phyloP scores from a whole-genome alignment of 2,113 vertebrate species.

The Menura novaehollandiae region DNA sequence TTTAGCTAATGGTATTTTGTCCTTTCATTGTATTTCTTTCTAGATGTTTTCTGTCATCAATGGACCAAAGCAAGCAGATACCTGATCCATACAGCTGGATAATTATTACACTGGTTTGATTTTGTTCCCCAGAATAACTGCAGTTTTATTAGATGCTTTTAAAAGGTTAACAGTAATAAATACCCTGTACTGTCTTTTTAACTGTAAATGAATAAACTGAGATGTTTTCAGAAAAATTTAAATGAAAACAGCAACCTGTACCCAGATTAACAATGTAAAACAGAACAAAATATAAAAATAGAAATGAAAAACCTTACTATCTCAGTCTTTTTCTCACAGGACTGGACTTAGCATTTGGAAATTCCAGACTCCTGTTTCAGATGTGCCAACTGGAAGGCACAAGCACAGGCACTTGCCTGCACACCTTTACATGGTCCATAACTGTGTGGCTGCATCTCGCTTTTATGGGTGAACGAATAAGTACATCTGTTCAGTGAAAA shows the following conservation, averaged over 20 bases:
- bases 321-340: neutral
- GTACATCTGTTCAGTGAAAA: neutral
- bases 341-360: neutral
- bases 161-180: neutral
- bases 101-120: constrained; percentile 24
- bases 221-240: constrained; percentile 24
- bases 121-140: constrained; percentile 3
- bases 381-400: neutral
- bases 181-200: neutral
- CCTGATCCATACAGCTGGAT: neutral
- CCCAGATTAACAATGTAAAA: neutral
- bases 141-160: constrained; percentile 25
- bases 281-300: neutral
- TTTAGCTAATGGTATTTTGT: neutral
- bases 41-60: neutral
- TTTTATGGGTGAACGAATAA: neutral
- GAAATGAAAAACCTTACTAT: neutral
- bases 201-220: neutral
- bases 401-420: neutral
- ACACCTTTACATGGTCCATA: neutral
- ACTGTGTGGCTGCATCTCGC: neutral
- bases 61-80: neutral
- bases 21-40: neutral
- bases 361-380: neutral
- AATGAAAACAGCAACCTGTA: neutral